These are phyloP conservation scores for Hystrix cristata DNA, from an alignment of 2,113 vertebrate species.

Conservation along the genomic window DNA sequence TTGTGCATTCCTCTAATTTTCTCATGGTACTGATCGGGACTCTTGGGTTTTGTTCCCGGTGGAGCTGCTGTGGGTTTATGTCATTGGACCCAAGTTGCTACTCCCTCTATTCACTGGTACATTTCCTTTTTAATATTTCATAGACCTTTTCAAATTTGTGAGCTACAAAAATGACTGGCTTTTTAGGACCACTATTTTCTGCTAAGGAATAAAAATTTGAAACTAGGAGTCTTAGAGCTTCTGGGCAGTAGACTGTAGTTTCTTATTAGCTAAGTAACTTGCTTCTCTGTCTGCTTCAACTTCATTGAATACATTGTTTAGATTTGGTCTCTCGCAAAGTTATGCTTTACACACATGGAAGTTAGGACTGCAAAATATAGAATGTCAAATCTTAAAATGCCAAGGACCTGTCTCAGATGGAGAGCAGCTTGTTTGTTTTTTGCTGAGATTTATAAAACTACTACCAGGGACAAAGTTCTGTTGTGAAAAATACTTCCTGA, in stretches of 20 bases:
- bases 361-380: neutral
- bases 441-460: constrained; percentile 48
- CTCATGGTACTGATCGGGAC: neutral
- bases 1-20: neutral
- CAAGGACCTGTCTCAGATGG: neutral
- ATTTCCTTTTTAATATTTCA: neutral
- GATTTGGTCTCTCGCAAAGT: constrained; percentile 21
- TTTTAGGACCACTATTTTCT: neutral
- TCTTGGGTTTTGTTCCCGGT: neutral
- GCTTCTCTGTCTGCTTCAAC: neutral
- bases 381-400: neutral
- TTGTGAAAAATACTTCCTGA: constrained; percentile 60
- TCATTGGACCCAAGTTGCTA: neutral
- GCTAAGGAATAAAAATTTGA: constrained; percentile 21
- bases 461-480: constrained; percentile 43
- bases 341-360: neutral
- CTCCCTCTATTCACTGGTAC: neutral
- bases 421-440: neutral
- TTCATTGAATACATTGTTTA: neutral
- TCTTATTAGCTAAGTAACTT: neutral
- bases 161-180: neutral
- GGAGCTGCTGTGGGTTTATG: neutral
- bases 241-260: neutral
- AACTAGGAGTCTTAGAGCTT: neutral
- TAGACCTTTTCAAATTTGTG: neutral